Evolutionary conservation across 1,140 invertebrate species (phyloP), one percentile per base, ranked within the genome.

Genomic region (Periplaneta americana): DNA sequence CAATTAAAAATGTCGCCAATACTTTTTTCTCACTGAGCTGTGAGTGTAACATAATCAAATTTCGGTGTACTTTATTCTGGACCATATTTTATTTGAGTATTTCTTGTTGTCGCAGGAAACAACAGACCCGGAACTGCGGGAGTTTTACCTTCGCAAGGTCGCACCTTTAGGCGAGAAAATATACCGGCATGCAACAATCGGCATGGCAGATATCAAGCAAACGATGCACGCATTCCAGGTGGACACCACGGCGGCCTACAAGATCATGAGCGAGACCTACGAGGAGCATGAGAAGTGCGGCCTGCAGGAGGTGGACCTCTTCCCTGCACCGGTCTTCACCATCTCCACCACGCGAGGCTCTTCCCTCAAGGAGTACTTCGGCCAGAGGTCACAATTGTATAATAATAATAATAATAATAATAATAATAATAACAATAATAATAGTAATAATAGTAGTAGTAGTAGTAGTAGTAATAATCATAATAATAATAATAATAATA

Each of bases 141-240:
- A 80, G 11, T 90, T 94, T 15, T 92, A 92, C 85, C 86, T 90
- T 78, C 88, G 91, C 81, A 93, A 92, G 88, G 88, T 93, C 0
- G 88, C 90, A 35, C 90, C 91, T 22, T 88, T 90, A 39, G 91
- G 91, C 10, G 84, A 88, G 35, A 85, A 84, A 39, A 86, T 89
- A 22, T 93, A 91, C 86, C 88, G 91, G 85, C 82, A 85, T 5
- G 87, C 93, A 48, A 88, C 91, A 81, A 90, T 92, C 82, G 93
- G 92, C 0, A 88, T 93, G 0, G 85, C 87, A 78, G 87, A 86
- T 82, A 87, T 93, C 39, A 87, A 88, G 83, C 86, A 90, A 81
- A 91, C 91, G 0, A 83, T 92, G 13, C 93, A 93, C 82, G 93
- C 92, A 22, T 93, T 93, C 82, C 91, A 93, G 84, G 88, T 89